phyloP scores from a whole-genome alignment of 2,797 vertebrate genomes.

The Corythornis leucogaster region DNA sequence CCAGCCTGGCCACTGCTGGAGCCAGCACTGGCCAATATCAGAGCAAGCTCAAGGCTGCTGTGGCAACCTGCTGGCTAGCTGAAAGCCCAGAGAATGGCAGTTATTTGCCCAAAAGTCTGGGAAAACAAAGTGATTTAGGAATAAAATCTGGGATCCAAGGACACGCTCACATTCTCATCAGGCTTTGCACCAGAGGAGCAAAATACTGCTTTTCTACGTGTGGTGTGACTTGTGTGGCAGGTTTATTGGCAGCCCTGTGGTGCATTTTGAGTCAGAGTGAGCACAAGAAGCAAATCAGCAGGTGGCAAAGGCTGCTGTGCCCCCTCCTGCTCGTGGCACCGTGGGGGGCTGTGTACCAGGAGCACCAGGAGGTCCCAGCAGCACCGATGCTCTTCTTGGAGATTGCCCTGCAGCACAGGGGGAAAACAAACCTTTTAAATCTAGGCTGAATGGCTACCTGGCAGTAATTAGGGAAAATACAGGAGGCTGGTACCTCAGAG shows the following conservation, averaged over 20 bases:
- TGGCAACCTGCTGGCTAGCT: neutral
- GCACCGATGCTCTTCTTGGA: rapidly evolving
- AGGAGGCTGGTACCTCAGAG: neutral
- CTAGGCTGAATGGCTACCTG: neutral
- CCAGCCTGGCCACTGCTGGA: neutral
- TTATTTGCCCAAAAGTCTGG: neutral
- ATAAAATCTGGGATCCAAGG: neutral
- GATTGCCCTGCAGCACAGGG: neutral
- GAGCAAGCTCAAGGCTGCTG: neutral
- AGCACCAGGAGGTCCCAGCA: rapidly evolving
- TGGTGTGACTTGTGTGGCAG: rapidly evolving
- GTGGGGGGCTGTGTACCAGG: rapidly evolving
- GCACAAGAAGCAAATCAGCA: rapidly evolving
- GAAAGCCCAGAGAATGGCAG: neutral
- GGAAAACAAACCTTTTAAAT: neutral
- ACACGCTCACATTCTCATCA: neutral
- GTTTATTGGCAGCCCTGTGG: neutral
- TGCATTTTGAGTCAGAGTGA: rapidly evolving
- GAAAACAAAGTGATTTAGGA: neutral
- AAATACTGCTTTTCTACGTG: neutral
- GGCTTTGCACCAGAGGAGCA: neutral
- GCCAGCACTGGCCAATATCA: neutral
- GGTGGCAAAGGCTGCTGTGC: rapidly evolving
- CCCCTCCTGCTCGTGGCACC: rapidly evolving
- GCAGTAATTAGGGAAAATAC: neutral